These are phyloP conservation scores for Temnothorax longispinosus DNA, from an alignment of 1,140 invertebrate species.

Conservation along the genomic window DNA sequence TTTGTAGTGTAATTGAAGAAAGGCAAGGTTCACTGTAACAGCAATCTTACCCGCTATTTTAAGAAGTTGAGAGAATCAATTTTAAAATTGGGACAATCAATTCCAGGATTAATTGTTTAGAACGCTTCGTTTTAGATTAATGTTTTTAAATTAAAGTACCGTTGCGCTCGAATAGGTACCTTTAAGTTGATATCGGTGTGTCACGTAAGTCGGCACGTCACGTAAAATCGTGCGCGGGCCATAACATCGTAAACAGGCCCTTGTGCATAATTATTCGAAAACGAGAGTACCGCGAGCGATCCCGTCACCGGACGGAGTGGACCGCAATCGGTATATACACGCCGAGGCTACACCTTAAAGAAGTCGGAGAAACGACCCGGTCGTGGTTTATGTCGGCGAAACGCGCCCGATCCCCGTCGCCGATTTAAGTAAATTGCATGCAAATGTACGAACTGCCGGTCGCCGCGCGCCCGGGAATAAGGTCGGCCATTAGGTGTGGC, in stretches of 20 bases:
- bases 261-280: slow-evolving; percentile 64
- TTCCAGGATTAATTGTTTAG: neutral
- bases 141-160: neutral
- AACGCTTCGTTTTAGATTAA: neutral
- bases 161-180: too few species aligned
- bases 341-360: slow-evolving; percentile 63
- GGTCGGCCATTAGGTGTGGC: slow-evolving; percentile 72
- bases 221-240: neutral
- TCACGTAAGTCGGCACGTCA: neutral
- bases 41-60: neutral
- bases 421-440: slow-evolving; percentile 78
- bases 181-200: neutral
- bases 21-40: neutral
- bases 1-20: slow-evolving; percentile 27
- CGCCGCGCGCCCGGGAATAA: slow-evolving; percentile 69
- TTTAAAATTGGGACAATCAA: neutral
- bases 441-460: slow-evolving; percentile 73
- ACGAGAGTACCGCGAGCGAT: slow-evolving; percentile 67
- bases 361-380: slow-evolving; percentile 61
- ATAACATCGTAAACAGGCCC: neutral
- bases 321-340: slow-evolving; percentile 36
- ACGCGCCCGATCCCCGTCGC: slow-evolving; percentile 56
- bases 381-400: slow-evolving; percentile 71
- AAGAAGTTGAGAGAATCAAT: slow-evolving; percentile 9
- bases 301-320: slow-evolving; percentile 59